Base-by-base conservation (phyloP, 1,140 invertebrate genomes). In the Lordiphosa stackelbergi region DNA sequence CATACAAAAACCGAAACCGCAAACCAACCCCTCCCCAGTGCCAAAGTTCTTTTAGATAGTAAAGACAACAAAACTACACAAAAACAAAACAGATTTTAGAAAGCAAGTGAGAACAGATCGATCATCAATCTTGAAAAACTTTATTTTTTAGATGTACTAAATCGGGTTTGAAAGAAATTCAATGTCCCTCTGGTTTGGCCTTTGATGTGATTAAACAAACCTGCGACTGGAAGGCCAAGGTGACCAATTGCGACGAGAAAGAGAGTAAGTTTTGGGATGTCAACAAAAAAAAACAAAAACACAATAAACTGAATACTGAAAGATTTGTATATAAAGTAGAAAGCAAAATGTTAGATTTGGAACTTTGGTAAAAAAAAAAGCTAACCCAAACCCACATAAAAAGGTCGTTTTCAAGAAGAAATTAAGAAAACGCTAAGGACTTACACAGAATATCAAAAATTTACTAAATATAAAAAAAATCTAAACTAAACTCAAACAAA, bases 121-220 rank as follows among this genome's bases (percentile, higher is more conserved):
- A 52, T 6, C 47, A 42, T 12, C 35, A 40, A 71, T 56, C 28
- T 86, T 66, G 51, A 59, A 66, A 46, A 69, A 59, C 60, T 83
- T 85, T 85, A 68, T 81, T 83, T 86, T 75, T 68, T 91, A 95
- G 94, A 94, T 95, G 94, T 92, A 95, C 94, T 91, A 94, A 93
- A 90, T 94, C 94, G 90, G 94, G 94, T 92, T 92, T 95, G 91
- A 95, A 95, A 93, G 93, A 95, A 93, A 95, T 97, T 91, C 94
- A 94, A 90, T 97, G 96, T 90, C 95, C 95, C 87, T 95, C 94
- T 88, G 95, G 95, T 90, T 92, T 97, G 91, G 94, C 95, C 90
- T 97, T 97, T 92, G 96, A 97, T 92, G 93, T 97, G 90, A 94
- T 96, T 91, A 96, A 96, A 92, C 96, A 97, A 91, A 97, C 95